Percentiles rank a stretch among this genome's conserved stretches.
Evolutionary conservation across 1,140 invertebrate genomes (phyloP).

Genomic region (Philotrypesis tridentata): DNA sequence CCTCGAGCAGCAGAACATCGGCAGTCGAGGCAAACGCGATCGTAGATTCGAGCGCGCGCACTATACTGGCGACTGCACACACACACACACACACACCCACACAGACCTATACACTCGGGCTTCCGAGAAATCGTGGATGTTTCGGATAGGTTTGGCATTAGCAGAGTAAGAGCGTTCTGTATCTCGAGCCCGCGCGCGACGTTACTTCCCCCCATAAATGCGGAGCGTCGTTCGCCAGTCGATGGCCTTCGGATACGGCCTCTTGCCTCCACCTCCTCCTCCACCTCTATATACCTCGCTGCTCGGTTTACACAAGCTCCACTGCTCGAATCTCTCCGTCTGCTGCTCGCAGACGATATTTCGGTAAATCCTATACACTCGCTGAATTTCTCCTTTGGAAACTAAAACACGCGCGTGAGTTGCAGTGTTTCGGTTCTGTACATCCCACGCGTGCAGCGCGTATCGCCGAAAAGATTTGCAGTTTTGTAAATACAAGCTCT

Average conservation of each 20-base stretch:
- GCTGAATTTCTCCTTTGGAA: not conserved
- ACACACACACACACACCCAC: not conserved
- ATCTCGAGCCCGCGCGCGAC: slow-evolving; percentile 57
- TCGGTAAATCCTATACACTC: not conserved
- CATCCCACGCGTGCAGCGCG: too few species aligned
- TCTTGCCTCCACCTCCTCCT: slow-evolving; percentile 6
- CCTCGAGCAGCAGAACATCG: slow-evolving; percentile 14
- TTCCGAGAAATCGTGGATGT: slow-evolving; percentile 36
- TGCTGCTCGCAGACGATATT: not conserved
- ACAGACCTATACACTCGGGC: too few species aligned
- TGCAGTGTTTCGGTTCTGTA: too few species aligned
- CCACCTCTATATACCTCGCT: not conserved
- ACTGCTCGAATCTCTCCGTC: not conserved
- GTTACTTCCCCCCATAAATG: slow-evolving; percentile 70
- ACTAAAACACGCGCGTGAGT: too few species aligned
- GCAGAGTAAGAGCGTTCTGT: slow-evolving; percentile 38
- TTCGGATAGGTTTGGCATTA: slow-evolving; percentile 57
- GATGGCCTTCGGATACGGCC: slow-evolving; percentile 71
- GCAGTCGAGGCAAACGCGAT: slow-evolving; percentile 26
- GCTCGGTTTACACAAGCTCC: not conserved
- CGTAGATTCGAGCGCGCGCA: slow-evolving; percentile 3
- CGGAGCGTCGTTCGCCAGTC: slow-evolving; percentile 68
- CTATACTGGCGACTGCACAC: not conserved
- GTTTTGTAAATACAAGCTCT: not conserved
- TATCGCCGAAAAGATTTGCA: not conserved